A percentile compares a stretch with the other conserved stretches of the same genome.
These are phyloP conservation scores for Ichneumon xanthorius DNA, from an alignment of 2,888 invertebrate genomes.

Conservation along the genomic window DNA sequence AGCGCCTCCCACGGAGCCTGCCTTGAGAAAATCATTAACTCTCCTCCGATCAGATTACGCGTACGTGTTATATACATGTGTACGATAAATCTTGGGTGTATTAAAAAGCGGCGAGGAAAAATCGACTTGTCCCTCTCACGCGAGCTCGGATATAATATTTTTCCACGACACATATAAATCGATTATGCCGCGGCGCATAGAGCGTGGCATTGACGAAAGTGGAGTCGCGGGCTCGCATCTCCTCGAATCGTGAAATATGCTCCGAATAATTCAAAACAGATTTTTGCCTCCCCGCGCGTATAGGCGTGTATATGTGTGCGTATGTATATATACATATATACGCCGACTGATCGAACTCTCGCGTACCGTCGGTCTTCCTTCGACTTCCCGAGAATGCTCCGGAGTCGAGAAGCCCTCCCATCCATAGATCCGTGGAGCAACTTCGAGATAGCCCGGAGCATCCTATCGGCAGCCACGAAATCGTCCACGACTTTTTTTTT, in stretches of 20 bases:
- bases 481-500: constrained; percentile 30
- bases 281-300: constrained; percentile 27
- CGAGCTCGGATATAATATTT: constrained; percentile 69
- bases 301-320: not conserved
- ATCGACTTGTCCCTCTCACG: constrained; percentile 26
- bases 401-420: constrained; percentile 51
- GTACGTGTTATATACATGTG: not conserved
- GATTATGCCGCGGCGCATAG: constrained; percentile 55
- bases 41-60: not conserved
- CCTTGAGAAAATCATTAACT: constrained; percentile 33
- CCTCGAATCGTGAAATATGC: constrained; percentile 73
- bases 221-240: not conserved
- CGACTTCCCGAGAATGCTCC: constrained; percentile 1
- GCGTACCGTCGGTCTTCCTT: constrained; percentile 46
- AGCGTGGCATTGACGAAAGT: constrained; percentile 3
- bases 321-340: not conserved
- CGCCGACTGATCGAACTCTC: constrained; percentile 53
- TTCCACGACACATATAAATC: constrained; percentile 73
- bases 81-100: not conserved
- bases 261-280: constrained; percentile 74
- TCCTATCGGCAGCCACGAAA: constrained; percentile 58
- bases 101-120: not conserved
- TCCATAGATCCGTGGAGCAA: constrained; percentile 5
- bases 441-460: constrained; percentile 49
- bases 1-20: not conserved